These are phyloP conservation scores for Coreoperca whiteheadi DNA, from an alignment of 2,113 vertebrate species.

Conservation along the genomic window DNA sequence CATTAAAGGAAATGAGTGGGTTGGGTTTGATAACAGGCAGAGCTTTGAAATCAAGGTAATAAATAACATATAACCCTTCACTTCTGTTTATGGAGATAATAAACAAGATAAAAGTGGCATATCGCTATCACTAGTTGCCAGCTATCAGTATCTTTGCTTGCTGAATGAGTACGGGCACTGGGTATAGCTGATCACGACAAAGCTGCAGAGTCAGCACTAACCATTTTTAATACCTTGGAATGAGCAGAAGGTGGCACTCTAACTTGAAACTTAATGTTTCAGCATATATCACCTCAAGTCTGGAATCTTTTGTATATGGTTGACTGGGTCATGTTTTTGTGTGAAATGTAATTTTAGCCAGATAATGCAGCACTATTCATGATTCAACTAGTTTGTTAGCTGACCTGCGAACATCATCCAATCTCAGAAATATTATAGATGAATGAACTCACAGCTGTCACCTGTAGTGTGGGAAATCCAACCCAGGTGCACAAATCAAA, in stretches of 20 bases:
- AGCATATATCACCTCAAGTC: background rate
- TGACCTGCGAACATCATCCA: no score
- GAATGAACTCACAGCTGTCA: no score
- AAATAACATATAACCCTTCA: background rate
- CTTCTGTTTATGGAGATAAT: background rate
- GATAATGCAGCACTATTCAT: no score
- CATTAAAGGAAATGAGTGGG: constrained; percentile 80
- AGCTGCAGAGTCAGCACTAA: background rate
- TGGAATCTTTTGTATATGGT: background rate
- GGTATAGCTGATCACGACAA: background rate
- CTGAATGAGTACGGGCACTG: background rate
- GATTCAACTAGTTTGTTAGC: no score
- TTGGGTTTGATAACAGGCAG: constrained; percentile 83
- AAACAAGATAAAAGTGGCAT: background rate
- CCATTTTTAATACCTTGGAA: background rate
- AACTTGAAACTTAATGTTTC: background rate
- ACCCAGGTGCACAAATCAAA: background rate
- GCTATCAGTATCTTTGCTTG: background rate
- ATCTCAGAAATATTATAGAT: no score
- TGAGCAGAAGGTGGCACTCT: constrained; percentile 32
- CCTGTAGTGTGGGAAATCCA: background rate
- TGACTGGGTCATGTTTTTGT: background rate
- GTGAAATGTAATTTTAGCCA: no score
- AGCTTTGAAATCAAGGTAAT: constrained; percentile 85
- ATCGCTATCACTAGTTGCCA: background rate